These are phyloP conservation scores for Dipodomys ordii DNA, from an alignment of 2,113 vertebrate genomes.

Conservation along the genomic window DNA sequence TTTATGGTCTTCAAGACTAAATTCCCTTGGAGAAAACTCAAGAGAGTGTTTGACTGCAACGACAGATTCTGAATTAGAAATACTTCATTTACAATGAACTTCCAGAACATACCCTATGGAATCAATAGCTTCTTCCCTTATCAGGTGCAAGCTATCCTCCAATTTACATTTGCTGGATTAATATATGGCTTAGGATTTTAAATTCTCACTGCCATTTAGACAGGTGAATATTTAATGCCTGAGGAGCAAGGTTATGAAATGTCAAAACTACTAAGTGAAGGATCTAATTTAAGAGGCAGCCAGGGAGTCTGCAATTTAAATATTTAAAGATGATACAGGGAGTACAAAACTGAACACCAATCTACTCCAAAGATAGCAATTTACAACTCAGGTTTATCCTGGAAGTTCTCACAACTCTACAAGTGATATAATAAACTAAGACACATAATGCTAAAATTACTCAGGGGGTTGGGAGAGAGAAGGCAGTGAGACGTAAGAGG, in stretches of 20 bases:
- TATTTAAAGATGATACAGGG: constrained; percentile 79
- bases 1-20: constrained; percentile 46
- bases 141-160: constrained; percentile 34
- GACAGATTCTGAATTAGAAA: constrained; percentile 50
- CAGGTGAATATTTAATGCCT: constrained; percentile 78
- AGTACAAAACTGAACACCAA: constrained; percentile 72
- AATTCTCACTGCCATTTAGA: constrained; percentile 78
- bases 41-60: constrained; percentile 2
- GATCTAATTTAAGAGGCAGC: constrained; percentile 75
- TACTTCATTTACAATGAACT: not conserved
- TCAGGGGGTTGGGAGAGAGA: not conserved
- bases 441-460: constrained; percentile 55
- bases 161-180: constrained; percentile 53
- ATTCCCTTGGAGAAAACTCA: constrained; percentile 28
- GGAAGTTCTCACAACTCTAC: constrained; percentile 75
- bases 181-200: constrained; percentile 52
- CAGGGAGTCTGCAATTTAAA: constrained; percentile 81
- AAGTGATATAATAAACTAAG: constrained; percentile 68
- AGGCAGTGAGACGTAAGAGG: constrained; percentile 4
- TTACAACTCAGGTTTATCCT: constrained; percentile 76
- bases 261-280: constrained; percentile 77
- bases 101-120: not conserved
- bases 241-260: constrained; percentile 74
- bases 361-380: constrained; percentile 71
- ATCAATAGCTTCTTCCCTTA: constrained; percentile 37